Conservation (phyloP, 2,888 invertebrate genomes). For the Nysson spinosus region DNA sequence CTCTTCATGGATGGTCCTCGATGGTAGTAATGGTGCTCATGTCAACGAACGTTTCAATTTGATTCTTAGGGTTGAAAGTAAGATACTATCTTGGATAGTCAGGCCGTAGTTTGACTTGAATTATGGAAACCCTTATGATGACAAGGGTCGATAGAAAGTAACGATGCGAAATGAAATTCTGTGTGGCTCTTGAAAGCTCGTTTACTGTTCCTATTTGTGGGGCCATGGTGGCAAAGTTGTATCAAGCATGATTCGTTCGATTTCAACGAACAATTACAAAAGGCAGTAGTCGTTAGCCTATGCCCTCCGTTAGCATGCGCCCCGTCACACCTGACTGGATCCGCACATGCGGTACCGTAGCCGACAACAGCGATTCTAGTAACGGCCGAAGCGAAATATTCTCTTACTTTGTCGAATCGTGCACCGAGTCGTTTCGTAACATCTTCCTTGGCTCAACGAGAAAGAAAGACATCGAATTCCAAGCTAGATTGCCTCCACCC, state of each 20-base stretch:
- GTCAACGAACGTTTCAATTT: too few species aligned
- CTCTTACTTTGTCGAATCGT: constrained; percentile 42
- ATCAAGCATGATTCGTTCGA: constrained; percentile 63
- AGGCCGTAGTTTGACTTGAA: too few species aligned
- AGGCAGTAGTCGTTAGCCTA: constrained; percentile 75
- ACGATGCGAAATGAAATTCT: neutral
- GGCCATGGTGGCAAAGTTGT: constrained; percentile 20
- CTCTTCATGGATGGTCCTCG: too few species aligned
- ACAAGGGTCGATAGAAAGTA: neutral
- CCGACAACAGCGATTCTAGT: constrained; percentile 44
- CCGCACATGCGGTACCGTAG: constrained; percentile 55
- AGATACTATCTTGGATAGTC: constrained; percentile 27
- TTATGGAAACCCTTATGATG: constrained; percentile 24
- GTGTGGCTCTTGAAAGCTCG: neutral
- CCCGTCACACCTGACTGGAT: constrained; percentile 74
- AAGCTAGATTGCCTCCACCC: constrained; percentile 31
- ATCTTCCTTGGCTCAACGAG: constrained; percentile 38
- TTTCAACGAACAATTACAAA: constrained; percentile 72
- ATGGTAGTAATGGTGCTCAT: too few species aligned
- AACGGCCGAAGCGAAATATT: constrained; percentile 52
- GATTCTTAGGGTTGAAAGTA: constrained; percentile 23
- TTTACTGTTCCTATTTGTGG: constrained; percentile 5
- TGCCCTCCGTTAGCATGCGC: constrained; percentile 72
- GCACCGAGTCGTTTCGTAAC: constrained; percentile 57
- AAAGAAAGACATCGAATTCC: constrained; percentile 50